These are phyloP conservation scores for Rhingia rostrata DNA, from an alignment of 2,888 invertebrate genomes.

Conservation along the genomic window DNA sequence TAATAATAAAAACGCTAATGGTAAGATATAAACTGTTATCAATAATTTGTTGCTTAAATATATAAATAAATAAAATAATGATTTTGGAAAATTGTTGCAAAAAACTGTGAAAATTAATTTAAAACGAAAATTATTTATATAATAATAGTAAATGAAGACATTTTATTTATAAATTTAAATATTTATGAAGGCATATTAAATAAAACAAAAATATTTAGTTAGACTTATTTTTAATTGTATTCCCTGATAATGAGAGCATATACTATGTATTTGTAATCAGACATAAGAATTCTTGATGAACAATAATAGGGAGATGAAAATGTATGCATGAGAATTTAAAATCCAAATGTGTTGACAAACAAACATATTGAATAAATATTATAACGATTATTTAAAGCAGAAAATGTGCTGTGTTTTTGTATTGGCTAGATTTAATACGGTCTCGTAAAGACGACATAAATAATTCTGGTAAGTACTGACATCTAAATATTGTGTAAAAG, in stretches of 20 bases:
- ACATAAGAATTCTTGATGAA: constrained; percentile 33
- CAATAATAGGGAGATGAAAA: constrained; percentile 30
- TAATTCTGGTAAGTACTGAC: no score
- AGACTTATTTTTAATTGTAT: constrained; percentile 36
- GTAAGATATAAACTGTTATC: constrained; percentile 29
- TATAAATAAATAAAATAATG: constrained; percentile 6
- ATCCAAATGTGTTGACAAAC: constrained; percentile 1
- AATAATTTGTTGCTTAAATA: constrained; percentile 31
- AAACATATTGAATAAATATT: constrained; percentile 46
- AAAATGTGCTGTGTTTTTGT: not conserved
- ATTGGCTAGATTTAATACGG: no score
- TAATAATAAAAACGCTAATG: constrained; percentile 18
- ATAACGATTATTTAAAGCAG: constrained; percentile 36
- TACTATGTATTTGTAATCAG: constrained; percentile 25
- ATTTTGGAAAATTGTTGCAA: not conserved
- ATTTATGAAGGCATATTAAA: not conserved
- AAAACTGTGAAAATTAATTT: constrained; percentile 12
- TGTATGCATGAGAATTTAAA: constrained; percentile 27
- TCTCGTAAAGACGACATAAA: no score
- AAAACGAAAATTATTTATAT: not conserved
- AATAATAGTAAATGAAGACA: constrained; percentile 1
- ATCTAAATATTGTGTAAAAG: no score
- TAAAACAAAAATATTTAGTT: constrained; percentile 55
- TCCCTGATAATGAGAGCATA: constrained; percentile 34
- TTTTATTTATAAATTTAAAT: constrained; percentile 5